A percentile compares a stretch with the other conserved stretches of the same genome.
Conservation (phyloP, 1,140 invertebrate species). For the Coelopa frigida region DNA sequence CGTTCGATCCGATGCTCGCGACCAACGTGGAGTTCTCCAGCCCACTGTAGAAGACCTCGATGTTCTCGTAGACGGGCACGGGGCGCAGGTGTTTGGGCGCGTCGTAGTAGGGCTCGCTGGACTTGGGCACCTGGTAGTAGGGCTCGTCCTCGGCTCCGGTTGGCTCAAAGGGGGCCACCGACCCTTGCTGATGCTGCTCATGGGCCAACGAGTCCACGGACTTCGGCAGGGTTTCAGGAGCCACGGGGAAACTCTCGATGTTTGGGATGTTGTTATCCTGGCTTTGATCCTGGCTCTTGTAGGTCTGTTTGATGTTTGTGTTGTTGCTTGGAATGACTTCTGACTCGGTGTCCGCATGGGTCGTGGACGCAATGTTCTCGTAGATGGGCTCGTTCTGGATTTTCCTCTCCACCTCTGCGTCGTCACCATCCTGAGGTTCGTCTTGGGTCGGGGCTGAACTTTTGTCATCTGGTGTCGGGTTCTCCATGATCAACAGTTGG, state of each 20-base stretch:
- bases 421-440: not conserved
- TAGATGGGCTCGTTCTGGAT: conserved; percentile 37
- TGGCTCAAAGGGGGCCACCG: too few species aligned
- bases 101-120: conserved; percentile 42
- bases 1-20: not conserved
- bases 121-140: conserved; percentile 42
- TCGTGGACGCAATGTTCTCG: conserved; percentile 38
- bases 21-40: conserved; percentile 20
- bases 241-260: too few species aligned
- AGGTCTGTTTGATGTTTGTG: conserved; percentile 6
- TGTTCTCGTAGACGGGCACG: conserved; percentile 53
- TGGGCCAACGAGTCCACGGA: not conserved
- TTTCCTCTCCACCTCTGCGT: conserved; percentile 4
- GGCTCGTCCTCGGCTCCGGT: conserved; percentile 20
- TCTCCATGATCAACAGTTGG: not conserved
- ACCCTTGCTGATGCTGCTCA: not conserved
- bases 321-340: conserved; percentile 16
- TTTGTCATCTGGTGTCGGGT: not conserved
- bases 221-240: too few species aligned
- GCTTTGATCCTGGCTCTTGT: conserved; percentile 25
- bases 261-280: conserved; percentile 16
- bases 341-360: conserved; percentile 31
- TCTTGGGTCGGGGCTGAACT: too few species aligned
- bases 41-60: conserved; percentile 49
- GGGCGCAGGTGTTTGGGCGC: conserved; percentile 38